These are phyloP conservation scores for Marronus borbonicus DNA, from an alignment of 2,888 invertebrate genomes.

Conservation along the genomic window DNA sequence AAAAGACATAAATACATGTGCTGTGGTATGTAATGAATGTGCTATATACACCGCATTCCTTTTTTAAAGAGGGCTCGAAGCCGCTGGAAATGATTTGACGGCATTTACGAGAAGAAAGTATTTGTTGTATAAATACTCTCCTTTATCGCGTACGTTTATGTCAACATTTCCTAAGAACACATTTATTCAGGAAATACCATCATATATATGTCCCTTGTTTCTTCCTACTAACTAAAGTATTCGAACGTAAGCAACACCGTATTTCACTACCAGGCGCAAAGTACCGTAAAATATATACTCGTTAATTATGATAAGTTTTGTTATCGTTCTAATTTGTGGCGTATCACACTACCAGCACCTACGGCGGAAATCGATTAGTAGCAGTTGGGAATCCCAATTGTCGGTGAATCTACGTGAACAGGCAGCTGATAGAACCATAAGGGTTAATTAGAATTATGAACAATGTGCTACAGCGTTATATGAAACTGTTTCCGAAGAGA, in stretches of 20 bases:
- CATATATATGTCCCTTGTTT: neutral
- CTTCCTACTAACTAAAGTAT: neutral
- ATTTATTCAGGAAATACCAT: neutral
- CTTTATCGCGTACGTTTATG: neutral
- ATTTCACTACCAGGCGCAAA: neutral
- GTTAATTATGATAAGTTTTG: no score
- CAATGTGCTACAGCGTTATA: no score
- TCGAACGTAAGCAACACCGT: neutral
- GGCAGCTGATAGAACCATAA: no score
- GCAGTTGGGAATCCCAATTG: no score
- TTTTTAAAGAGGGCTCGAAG: neutral
- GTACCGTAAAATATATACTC: no score
- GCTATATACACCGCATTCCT: constrained; percentile 1
- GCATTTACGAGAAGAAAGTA: constrained; percentile 8
- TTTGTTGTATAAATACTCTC: constrained; percentile 8
- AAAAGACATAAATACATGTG: no score
- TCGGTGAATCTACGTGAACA: no score
- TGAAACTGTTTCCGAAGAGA: no score
- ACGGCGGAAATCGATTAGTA: no score
- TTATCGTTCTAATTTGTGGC: no score
- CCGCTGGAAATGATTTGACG: constrained; percentile 1
- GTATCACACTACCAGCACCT: no score
- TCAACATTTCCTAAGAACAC: neutral
- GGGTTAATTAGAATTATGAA: no score
- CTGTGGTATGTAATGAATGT: neutral